Base-by-base conservation (phyloP, 2,113 vertebrate species). In the Melanostigma gelatinosum region DNA sequence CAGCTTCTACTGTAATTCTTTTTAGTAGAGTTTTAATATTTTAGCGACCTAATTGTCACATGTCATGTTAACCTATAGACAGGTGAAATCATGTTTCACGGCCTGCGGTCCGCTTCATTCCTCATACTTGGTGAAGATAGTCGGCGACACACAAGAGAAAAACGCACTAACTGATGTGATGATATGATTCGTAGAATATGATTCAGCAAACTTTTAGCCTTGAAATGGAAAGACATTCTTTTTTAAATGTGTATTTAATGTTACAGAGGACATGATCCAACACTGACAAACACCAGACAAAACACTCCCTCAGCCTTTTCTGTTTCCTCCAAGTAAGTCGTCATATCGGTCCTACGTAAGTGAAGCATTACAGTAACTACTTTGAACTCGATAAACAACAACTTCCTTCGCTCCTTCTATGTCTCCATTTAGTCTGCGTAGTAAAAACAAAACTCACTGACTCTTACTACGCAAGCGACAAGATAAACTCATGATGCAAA, bases 401-500 rank as follows among this genome's bases (percentile, higher is more conserved):
- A 90, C 86, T 91, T 90, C 82, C 86, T 77, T 52, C 27, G 4
- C 58, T 83, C 77, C 75, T 84, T 85, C 60, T 79, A 77, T 38
- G 83, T 84, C 72, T 61, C 62, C 61, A 13, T 7, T 11, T 40
- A 7, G 75, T 66, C 38, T 4, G 29, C 22, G 15, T 71, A 54
- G 72, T 75, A 80, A 87, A 86, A 89, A 86, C 68, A 87, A 86
- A 83, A 65, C 80, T 61, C 71, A 87, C 70, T 91, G 88, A 85
- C 84, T 82, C 72, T 62, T 68, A 67, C 87, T 77, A 82, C 70
- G 63, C 66, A 87, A 89, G 75, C 6, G 4, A 68, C 80, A 72
- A 90, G 86, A 92, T 91, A 85, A 92, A 90, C 90, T 90, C 58
- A 40, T 89, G 87, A 93, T 65, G 88, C 85, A 72, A 84, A 63